Conservation (phyloP, 1,140 invertebrate species). For the Galleria mellonella region DNA sequence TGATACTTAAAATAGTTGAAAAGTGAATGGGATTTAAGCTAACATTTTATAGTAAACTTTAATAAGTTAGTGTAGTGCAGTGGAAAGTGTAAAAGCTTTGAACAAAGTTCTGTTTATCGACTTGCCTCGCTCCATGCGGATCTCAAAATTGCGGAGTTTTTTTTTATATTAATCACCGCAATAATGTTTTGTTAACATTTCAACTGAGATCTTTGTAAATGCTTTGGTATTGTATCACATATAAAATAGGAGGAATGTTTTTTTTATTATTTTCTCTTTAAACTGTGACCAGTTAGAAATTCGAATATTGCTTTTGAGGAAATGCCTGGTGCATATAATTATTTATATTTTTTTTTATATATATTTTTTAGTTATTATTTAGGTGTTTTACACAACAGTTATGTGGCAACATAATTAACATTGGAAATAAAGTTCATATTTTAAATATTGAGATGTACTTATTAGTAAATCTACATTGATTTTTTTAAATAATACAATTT, state of each 20-base stretch:
- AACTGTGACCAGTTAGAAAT: conserved; percentile 49
- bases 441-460: no score
- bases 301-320: conserved; percentile 31
- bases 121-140: conserved; percentile 29
- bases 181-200: neutral
- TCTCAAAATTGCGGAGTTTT: conserved; percentile 38
- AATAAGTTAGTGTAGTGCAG: conserved; percentile 49
- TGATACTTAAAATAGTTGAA: conserved; percentile 60
- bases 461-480: no score
- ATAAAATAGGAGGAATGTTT: conserved; percentile 23
- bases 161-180: neutral
- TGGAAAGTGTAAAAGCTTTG: conserved; percentile 31
- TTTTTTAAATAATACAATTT: no score
- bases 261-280: conserved; percentile 33
- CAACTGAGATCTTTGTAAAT: conserved; percentile 23
- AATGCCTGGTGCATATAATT: conserved; percentile 53
- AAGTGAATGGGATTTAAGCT: conserved; percentile 54
- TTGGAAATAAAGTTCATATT: no score
- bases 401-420: no score
- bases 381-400: conserved; percentile 19
- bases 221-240: conserved; percentile 39
- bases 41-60: conserved; percentile 43
- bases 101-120: conserved; percentile 39
- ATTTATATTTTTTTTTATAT: conserved; percentile 47
- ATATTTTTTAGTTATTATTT: conserved; percentile 34